Percentiles rank a stretch among this genome's conserved stretches.
Evolutionary conservation across 2,888 invertebrate genomes (phyloP).

Genomic region (Drosophila gaucha): DNA sequence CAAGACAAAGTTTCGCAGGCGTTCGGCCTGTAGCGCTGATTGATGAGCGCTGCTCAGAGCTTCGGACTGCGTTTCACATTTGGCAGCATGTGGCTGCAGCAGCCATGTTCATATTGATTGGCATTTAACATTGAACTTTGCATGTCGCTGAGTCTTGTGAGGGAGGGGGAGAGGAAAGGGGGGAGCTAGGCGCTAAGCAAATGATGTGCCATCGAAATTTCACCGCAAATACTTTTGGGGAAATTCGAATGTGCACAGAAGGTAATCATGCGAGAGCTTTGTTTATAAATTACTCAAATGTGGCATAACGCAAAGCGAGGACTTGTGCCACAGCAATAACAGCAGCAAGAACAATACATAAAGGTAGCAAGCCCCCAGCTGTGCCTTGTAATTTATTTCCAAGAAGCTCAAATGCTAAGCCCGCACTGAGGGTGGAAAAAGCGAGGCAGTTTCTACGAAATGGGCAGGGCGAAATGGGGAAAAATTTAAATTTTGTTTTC

Average conservation of each 20-base stretch:
- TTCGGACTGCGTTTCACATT: slow-evolving; percentile 32
- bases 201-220: slow-evolving; percentile 42
- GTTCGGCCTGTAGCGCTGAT: slow-evolving; percentile 53
- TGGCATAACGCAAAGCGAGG: slow-evolving; percentile 21
- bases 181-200: slow-evolving; percentile 4
- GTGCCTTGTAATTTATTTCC: slow-evolving; percentile 19
- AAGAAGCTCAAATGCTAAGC: slow-evolving; percentile 13
- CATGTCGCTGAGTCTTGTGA: slow-evolving; percentile 34
- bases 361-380: slow-evolving; percentile 20
- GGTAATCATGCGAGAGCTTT: slow-evolving; percentile 42
- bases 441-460: slow-evolving; percentile 10
- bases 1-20: slow-evolving; percentile 19
- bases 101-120: slow-evolving; percentile 62
- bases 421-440: slow-evolving; percentile 8
- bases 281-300: slow-evolving; percentile 41
- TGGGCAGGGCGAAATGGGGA: slow-evolving; percentile 29
- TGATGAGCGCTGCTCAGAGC: slow-evolving; percentile 52
- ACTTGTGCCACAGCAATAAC: slow-evolving; percentile 16
- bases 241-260: slow-evolving; percentile 35
- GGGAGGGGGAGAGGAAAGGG: too few relatives aligned
- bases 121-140: slow-evolving; percentile 75
- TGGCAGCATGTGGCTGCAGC: slow-evolving; percentile 19
- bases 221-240: slow-evolving; percentile 61
- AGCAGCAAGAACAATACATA: not conserved
- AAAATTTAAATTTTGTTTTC: slow-evolving; percentile 59